Base-by-base conservation (phyloP, 2,888 invertebrate genomes). In the Aleiodes alternator region DNA sequence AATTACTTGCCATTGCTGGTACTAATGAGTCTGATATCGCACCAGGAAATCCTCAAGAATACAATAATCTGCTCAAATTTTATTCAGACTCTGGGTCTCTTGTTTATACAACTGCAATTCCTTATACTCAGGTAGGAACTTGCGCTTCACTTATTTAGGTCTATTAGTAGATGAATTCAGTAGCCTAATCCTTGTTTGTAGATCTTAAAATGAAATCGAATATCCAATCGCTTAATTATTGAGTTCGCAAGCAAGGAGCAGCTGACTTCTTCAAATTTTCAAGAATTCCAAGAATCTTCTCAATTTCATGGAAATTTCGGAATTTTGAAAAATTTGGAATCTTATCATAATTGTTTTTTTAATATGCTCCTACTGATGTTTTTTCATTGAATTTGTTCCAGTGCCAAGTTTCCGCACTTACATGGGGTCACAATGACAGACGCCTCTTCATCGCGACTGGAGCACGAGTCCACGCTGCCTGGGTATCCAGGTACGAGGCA, bases 371-470 rank as follows among this genome's bases (percentile, higher is more conserved):
- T 23, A 23, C 23, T 23, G 1, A 23, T 1, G 23, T 43, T 72
- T 70, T 72, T 72, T 34, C 51, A 66, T 76, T 75, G 68, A 72
- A 64, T n/a, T 31, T 71, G 51, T 90, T 88, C 72, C 86, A 96
- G 95, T 93, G 95, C 80, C 94, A 95, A 5, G 96, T 98, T 72
- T 96, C 97, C 69, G 97, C 98, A 1, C 91, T 99, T 85, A 98
- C 98, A 8, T 99, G 99, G 99, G 99, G 98, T 38, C 98, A 99
- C 92, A 98, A 98, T 88, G 99, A 98, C 88, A 95, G 97, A 82
- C 92, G 99, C 38, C 91, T 99, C 81, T 98, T 99, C 90, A 94
- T 99, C 78, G 97, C 97, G 4, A 96, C 96, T 4, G 98, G 98
- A 12, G 95, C 96, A 64, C 94, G 95, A 85, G 94, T 97, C 84